These are phyloP conservation scores for Tretioscincus oriximinensis DNA, from an alignment of 2,113 vertebrate species.

Conservation along the genomic window DNA sequence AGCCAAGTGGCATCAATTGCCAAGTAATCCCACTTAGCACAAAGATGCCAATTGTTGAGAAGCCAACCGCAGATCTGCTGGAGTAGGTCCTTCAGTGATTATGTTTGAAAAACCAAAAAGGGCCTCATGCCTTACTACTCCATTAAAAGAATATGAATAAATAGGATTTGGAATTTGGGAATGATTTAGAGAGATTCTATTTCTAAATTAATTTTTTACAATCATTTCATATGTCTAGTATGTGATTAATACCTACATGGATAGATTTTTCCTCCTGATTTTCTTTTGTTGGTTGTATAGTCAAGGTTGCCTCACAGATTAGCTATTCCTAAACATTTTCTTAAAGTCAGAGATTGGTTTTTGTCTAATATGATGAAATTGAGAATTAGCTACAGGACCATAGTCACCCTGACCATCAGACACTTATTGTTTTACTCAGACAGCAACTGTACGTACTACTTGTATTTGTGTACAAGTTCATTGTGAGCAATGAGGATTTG, in stretches of 20 bases:
- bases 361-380: background rate
- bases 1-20: conserved; percentile 42
- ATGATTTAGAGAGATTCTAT: conserved; percentile 57
- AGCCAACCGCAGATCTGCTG: conserved; percentile 44
- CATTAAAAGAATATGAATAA: conserved; percentile 56
- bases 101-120: conserved; percentile 39
- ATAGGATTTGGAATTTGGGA: conserved; percentile 62
- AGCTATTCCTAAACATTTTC: conserved; percentile 15
- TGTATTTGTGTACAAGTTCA: background rate
- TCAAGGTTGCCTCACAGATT: conserved; percentile 29
- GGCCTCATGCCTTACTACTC: conserved; percentile 51
- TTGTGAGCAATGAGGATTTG: background rate
- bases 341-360: background rate
- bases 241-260: conserved; percentile 43
- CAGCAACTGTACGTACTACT: background rate
- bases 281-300: conserved; percentile 6
- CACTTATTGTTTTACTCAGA: background rate
- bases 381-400: background rate
- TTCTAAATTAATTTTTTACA: conserved; percentile 57
- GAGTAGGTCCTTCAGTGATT: conserved; percentile 24
- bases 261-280: conserved; percentile 24
- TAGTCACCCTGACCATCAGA: background rate
- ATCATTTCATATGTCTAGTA: conserved; percentile 37
- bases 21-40: conserved; percentile 17
- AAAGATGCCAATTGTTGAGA: conserved; percentile 37